These are phyloP conservation scores for Pseudococcus viburni DNA, from an alignment of 2,888 invertebrate species.

Conservation along the genomic window DNA sequence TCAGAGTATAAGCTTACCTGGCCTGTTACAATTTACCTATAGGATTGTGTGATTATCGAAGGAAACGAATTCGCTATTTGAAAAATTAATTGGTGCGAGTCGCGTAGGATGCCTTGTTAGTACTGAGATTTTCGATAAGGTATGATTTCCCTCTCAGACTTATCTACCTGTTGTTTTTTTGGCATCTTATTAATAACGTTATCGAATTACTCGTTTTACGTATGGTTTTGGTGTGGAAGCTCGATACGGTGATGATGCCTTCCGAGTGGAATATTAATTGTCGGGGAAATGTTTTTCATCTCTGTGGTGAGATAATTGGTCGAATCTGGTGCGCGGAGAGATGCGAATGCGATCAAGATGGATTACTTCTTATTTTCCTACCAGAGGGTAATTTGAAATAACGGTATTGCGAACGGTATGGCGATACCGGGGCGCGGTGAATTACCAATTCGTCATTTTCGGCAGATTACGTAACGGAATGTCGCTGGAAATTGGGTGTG, in stretches of 20 bases:
- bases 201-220: conserved; percentile 12
- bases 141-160: neutral
- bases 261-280: neutral
- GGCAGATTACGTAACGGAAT: conserved; percentile 16
- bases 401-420: conserved; percentile 5
- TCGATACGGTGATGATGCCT: neutral
- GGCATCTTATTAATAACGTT: conserved; percentile 15
- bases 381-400: neutral
- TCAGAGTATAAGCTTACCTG: conserved; percentile 37
- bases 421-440: neutral
- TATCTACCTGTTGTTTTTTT: neutral
- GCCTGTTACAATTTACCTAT: neutral
- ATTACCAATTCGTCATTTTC: neutral
- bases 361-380: neutral
- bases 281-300: neutral
- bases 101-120: conserved; percentile 30
- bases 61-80: conserved; percentile 26
- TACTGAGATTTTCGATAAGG: conserved; percentile 38
- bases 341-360: neutral
- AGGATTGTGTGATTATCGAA: conserved; percentile 25
- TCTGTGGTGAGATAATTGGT: neutral
- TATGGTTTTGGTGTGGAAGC: conserved; percentile 8
- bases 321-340: neutral
- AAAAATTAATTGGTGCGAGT: conserved; percentile 53
- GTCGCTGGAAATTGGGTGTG: neutral